Evolutionary conservation across 2,797 vertebrate genomes (phyloP).

Genomic region (Dendrocincla fuliginosa): DNA sequence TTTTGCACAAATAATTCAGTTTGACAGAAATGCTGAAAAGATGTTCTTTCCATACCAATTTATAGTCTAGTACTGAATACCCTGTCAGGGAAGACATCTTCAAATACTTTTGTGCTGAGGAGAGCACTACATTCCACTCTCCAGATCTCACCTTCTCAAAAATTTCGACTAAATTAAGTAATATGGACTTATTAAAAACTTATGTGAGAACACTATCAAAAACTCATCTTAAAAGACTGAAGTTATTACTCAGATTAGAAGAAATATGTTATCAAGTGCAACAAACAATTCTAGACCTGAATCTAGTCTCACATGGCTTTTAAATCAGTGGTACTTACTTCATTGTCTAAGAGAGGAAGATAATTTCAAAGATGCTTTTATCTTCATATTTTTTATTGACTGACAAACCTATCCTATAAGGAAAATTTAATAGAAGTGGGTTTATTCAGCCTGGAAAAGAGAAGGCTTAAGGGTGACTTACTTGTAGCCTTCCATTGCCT

Average conservation of each 20-base stretch:
- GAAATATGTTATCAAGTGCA: neutral
- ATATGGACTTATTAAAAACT: neutral
- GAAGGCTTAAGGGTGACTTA: neutral
- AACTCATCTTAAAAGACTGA: neutral
- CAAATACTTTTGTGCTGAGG: neutral
- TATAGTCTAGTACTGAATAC: neutral
- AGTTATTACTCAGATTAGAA: neutral
- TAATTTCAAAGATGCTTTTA: neutral
- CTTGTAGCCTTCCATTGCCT: neutral
- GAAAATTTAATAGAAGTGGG: neutral
- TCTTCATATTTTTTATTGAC: neutral
- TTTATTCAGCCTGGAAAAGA: neutral
- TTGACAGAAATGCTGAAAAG: neutral
- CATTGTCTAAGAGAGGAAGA: neutral
- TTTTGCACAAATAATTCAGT: neutral
- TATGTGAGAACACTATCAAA: neutral
- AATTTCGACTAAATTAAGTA: neutral
- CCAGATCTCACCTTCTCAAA: neutral
- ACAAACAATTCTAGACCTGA: neutral
- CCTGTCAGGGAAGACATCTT: neutral
- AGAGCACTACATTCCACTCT: neutral
- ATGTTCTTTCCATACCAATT: neutral
- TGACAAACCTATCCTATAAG: neutral
- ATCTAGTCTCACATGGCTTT: neutral
- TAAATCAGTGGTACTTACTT: neutral